Conservation (phyloP, 2,888 invertebrate genomes). For the Drosophila paucipuncta region DNA sequence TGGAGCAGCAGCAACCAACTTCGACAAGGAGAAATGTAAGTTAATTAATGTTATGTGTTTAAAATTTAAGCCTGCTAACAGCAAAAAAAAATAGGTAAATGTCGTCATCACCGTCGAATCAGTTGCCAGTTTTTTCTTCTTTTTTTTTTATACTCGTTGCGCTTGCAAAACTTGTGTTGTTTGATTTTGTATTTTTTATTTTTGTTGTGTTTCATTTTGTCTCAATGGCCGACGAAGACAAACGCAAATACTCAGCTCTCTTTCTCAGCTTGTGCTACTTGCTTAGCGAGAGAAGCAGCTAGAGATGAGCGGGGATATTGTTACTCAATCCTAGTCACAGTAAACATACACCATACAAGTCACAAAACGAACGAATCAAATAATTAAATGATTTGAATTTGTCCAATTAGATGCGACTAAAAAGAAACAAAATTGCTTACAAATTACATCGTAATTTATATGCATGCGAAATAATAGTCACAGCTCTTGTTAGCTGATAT, state of each 20-base stretch:
- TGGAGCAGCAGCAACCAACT: constrained; percentile 29
- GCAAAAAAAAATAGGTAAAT: constrained; percentile 44
- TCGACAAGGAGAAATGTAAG: constrained; percentile 48
- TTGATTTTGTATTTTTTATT: constrained; percentile 59
- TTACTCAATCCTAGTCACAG: constrained; percentile 6
- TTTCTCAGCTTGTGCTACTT: constrained; percentile 46
- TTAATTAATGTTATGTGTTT: constrained; percentile 31
- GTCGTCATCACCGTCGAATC: constrained; percentile 53
- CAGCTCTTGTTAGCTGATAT: not conserved
- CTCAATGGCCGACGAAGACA: constrained; percentile 64
- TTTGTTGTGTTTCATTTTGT: constrained; percentile 57
- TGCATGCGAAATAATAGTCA: not conserved
- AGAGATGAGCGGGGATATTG: constrained; percentile 37
- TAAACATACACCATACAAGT: not conserved
- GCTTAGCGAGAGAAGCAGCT: constrained; percentile 31
- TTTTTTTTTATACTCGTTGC: constrained; percentile 39
- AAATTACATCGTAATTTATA: not conserved
- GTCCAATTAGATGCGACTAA: not conserved
- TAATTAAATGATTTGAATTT: not conserved
- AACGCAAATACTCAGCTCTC: constrained; percentile 28
- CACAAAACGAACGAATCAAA: not conserved
- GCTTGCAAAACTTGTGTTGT: constrained; percentile 63
- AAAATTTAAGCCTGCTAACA: constrained; percentile 32
- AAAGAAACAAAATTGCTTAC: not conserved
- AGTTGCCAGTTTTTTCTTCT: constrained; percentile 29